A percentile compares a stretch with the other conserved stretches of the same genome.
Conservation (phyloP, 2,888 invertebrate genomes). For the Dasypolia templi region DNA sequence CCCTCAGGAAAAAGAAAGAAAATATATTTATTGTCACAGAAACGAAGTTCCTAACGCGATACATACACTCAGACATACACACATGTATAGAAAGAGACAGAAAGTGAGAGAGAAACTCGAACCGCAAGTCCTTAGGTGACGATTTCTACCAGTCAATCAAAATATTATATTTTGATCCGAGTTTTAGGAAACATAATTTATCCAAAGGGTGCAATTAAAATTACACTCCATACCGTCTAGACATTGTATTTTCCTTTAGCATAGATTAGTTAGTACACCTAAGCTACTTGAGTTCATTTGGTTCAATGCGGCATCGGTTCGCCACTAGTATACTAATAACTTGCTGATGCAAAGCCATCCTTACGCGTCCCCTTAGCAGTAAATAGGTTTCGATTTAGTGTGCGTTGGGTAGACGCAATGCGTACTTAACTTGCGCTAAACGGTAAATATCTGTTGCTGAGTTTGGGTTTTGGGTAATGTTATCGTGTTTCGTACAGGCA, state of each 20-base stretch:
- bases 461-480: constrained; percentile 19
- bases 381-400: constrained; percentile 54
- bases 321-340: constrained; percentile 59
- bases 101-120: neutral
- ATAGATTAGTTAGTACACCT: neutral
- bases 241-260: neutral
- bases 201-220: neutral
- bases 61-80: neutral
- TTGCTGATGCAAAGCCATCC: constrained; percentile 61
- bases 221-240: neutral
- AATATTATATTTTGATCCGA: neutral
- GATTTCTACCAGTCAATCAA: neutral
- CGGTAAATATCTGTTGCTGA: constrained; percentile 41
- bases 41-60: neutral
- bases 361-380: constrained; percentile 54
- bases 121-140: neutral
- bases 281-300: constrained; percentile 29
- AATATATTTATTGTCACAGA: no score
- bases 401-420: constrained; percentile 46
- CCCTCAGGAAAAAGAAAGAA: no score
- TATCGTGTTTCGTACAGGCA: neutral
- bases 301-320: constrained; percentile 29
- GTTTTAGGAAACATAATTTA: neutral
- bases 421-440: constrained; percentile 35
- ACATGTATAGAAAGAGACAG: neutral